phyloP scores from a whole-genome alignment of 2,888 invertebrate species.

The Dryadula phaetusa region DNA sequence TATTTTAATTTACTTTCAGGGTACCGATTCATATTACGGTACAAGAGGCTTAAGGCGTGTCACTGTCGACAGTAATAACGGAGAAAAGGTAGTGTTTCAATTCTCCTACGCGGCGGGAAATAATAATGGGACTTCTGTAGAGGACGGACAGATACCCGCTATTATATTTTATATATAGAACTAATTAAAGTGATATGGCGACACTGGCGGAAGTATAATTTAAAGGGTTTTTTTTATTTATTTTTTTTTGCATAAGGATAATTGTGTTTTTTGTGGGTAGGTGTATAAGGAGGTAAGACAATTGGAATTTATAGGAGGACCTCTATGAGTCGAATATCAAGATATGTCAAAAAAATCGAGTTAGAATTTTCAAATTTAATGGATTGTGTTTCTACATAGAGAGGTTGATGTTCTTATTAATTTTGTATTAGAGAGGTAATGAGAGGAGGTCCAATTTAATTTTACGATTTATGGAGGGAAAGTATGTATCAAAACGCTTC shows the following conservation, averaged over 20 bases:
- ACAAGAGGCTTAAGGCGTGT: constrained; percentile 91
- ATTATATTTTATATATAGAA: constrained; percentile 90
- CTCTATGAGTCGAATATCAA: no score
- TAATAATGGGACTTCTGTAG: constrained; percentile 93
- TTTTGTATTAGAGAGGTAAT: no score
- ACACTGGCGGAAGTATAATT: constrained; percentile 8
- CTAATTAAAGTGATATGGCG: constrained; percentile 5
- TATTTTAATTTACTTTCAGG: constrained; percentile 76
- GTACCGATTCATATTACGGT: constrained; percentile 94
- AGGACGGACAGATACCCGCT: constrained; percentile 94
- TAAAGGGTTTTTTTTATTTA: neutral
- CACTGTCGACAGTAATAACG: constrained; percentile 88
- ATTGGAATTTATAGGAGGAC: no score
- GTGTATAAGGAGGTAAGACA: no score
- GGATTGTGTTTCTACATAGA: no score
- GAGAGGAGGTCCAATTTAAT: no score
- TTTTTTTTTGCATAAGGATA: neutral
- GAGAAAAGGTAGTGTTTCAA: constrained; percentile 91
- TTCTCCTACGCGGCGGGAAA: constrained; percentile 94
- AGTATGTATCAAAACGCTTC: no score
- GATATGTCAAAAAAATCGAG: no score
- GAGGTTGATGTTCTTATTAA: no score
- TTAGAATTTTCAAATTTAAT: no score
- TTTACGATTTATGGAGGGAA: no score
- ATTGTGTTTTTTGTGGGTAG: no score